Percentiles rank a stretch among this genome's conserved stretches.
Conservation (phyloP, 2,888 invertebrate species). For the Cotesia congregata region DNA sequence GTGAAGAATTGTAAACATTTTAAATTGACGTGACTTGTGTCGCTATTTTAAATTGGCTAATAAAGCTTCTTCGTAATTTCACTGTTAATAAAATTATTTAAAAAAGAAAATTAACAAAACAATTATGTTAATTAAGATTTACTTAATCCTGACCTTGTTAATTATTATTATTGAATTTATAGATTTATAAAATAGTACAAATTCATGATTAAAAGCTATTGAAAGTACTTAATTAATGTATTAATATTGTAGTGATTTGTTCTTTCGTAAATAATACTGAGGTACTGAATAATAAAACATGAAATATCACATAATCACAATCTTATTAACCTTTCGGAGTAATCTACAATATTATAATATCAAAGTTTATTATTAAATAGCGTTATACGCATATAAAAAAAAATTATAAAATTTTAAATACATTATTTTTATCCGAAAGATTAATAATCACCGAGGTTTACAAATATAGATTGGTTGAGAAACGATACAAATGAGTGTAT, state of each 20-base stretch:
- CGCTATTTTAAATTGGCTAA: not conserved
- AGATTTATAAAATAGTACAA: not conserved
- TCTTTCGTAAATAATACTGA: not conserved
- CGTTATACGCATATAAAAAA: not conserved
- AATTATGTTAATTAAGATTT: not conserved
- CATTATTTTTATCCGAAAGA: not conserved
- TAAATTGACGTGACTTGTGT: not conserved
- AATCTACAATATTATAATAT: not conserved
- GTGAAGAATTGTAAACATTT: not conserved
- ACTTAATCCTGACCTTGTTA: not conserved
- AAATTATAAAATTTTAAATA: not conserved
- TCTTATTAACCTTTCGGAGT: not conserved
- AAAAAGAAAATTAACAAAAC: not conserved
- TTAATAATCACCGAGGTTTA: not conserved
- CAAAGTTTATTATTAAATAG: not conserved
- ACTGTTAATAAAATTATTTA: not conserved
- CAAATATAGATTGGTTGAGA: not conserved
- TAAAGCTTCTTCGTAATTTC: slow-evolving; percentile 1
- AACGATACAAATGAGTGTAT: not conserved
- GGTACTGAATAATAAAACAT: not conserved
- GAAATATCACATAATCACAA: not conserved
- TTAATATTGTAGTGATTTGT: not conserved
- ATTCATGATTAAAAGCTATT: not conserved
- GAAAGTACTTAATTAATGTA: not conserved
- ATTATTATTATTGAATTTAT: not conserved